Base-by-base conservation (phyloP, 2,888 invertebrate species). In the Romanomermis culicivorax region DNA sequence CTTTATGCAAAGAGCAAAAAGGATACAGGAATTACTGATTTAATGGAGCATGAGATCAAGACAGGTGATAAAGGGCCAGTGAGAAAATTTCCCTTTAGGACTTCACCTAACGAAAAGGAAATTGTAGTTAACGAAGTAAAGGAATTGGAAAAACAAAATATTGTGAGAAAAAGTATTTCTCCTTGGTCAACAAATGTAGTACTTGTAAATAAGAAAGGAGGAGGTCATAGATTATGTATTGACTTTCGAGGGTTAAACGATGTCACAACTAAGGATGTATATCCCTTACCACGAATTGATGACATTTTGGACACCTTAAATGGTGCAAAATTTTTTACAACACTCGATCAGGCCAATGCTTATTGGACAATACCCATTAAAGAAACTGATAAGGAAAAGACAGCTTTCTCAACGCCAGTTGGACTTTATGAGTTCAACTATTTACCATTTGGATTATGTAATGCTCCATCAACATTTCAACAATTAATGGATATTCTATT, bases 181-280 rank as follows among this genome's bases (percentile, higher is more conserved):
- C 66, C 68, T 1, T 70, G 65, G 65, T 59, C 63, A 11, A 60
- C 64, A 1, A 67, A 67, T 1, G 60, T 67, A 2, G 64, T 68
- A 4, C 49, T 70, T 1, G 66, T 67, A 1, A 60, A 59, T 20
- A 70, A 68, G 58, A 65, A 64, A 54, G 58, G 62, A 52, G 62
- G 58, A 29, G 45, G 47, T 17, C 57, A 27, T 48, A 58, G 57
- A 51, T 60, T 59, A 7, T 62, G 62, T 49, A 54, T 61, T 14
- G 61, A 62, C 53, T 63, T 59, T 53, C 27, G 62, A 30, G 20
- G 53, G 1, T 29, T 63, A 1, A 62, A 61, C 56, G 42, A 7
- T 2, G 56, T 59, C 23, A 58, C 59, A 11, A 54, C 48, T 24
- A 50, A 51, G 17, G 59, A 61, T 36, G 20, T 26, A 0, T 59